These are phyloP conservation scores for Thalassaphorura encarpata DNA, from an alignment of 1,140 invertebrate species.

Conservation along the genomic window DNA sequence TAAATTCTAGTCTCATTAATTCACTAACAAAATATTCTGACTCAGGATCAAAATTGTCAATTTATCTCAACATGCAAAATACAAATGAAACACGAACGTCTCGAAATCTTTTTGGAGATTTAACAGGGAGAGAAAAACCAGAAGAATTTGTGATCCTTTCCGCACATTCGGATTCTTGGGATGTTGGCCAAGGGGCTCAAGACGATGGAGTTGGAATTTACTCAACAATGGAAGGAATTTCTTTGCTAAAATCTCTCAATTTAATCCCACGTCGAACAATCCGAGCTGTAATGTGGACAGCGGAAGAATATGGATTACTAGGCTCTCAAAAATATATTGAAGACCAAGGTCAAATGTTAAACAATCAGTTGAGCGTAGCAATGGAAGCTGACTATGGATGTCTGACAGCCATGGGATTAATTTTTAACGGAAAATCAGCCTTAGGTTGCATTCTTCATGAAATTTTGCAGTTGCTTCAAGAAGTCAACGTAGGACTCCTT, in stretches of 20 bases:
- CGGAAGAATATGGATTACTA: slow-evolving; percentile 41
- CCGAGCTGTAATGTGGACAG: slow-evolving; percentile 44
- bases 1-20: no score
- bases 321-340: slow-evolving; percentile 38
- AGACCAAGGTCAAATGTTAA: slow-evolving; percentile 35
- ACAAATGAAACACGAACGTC: slow-evolving; percentile 36
- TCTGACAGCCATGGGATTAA: slow-evolving; percentile 40
- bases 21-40: no score
- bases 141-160: slow-evolving; percentile 43
- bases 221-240: slow-evolving; percentile 41
- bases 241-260: slow-evolving; percentile 38
- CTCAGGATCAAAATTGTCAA: no score
- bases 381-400: slow-evolving; percentile 48
- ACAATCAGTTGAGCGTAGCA: slow-evolving; percentile 36
- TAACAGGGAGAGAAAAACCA: slow-evolving; percentile 36
- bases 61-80: slow-evolving; percentile 38
- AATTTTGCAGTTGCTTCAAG: slow-evolving; percentile 40
- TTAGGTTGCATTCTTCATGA: slow-evolving; percentile 33
- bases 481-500: background rate
- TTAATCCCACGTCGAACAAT: slow-evolving; percentile 42
- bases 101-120: slow-evolving; percentile 41
- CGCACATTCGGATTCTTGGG: slow-evolving; percentile 48
- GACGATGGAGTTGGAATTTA: slow-evolving; percentile 38
- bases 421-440: slow-evolving; percentile 33
- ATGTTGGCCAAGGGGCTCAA: slow-evolving; percentile 54